Evolutionary conservation across 2,888 invertebrate genomes (phyloP), one percentile per base, ranked within the genome.

Genomic region (Thelaira solivaga): DNA sequence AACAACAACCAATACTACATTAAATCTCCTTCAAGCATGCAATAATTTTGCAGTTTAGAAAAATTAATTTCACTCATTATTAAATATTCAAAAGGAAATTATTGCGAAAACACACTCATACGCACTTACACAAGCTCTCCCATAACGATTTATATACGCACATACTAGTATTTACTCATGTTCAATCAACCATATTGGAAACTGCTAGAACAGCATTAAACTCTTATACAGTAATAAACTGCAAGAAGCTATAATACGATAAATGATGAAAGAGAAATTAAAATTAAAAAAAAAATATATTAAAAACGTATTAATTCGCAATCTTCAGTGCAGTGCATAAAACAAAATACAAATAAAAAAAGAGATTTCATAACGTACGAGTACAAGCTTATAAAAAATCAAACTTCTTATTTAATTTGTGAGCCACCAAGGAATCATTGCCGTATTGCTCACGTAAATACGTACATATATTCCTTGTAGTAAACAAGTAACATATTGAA

Each of bases 361-460:
- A 22, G 34, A 26, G n/a, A 47, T 49, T 24, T 16, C 41, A 51
- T 31, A 31, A 43, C 10, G 13, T 39, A 29, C n/a, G 31, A 31
- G 16, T 31, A 31, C 41, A 49, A 49, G 22, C n/a, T 16, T 26
- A 18, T 5, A 29, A 47, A 39, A 29, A 41, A 39, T 11, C 7
- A 49, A 24, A 55, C 45, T 36, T 55, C 47, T 59, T n/a, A 51
- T 65, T 67, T 41, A 20, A 51, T 59, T 49, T 65, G 57, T 13
- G 8, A 43, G 57, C 49, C 59, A 51, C 57, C 24, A 31, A 49
- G 49, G 65, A 59, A 49, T 39, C 34, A 53, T 55, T 62, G 53
- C 51, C 51, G 22, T 16, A 45, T 65, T 24, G 18, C 39, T 51
- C n/a, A 26, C 57, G 45, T 22, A 57, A 34, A 45, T 20, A 31